These are phyloP conservation scores for Heterocephalus glaber DNA, from an alignment of 2,113 vertebrate species.

Conservation along the genomic window DNA sequence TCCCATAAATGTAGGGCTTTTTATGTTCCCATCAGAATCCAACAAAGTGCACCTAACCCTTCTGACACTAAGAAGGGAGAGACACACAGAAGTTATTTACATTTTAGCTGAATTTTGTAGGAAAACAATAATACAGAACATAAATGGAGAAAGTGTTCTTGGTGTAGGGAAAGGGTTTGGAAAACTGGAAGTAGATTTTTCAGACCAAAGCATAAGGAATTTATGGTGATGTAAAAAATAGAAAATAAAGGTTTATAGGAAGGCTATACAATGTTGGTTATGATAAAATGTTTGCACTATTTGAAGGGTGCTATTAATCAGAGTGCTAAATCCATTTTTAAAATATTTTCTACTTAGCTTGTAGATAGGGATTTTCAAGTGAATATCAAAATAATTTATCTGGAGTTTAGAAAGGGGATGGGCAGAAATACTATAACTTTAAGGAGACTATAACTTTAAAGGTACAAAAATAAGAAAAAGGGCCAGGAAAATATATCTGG, in stretches of 20 bases:
- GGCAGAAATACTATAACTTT: neutral
- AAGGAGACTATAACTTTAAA: neutral
- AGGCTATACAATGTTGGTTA: neutral
- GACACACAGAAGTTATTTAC: neutral
- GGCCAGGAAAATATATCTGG: neutral
- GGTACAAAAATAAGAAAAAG: neutral
- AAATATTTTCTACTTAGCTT: neutral
- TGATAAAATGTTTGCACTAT: neutral
- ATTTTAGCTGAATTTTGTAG: neutral
- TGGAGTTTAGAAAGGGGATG: neutral
- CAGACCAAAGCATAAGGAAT: neutral
- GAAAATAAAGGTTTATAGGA: neutral
- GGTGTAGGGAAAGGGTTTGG: neutral
- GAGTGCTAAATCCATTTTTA: neutral
- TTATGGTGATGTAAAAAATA: neutral
- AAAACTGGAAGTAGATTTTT: neutral
- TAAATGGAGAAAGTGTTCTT: neutral
- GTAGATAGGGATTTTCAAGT: neutral
- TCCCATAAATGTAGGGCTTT: neutral
- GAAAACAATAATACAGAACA: neutral
- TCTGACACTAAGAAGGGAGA: neutral
- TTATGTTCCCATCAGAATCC: neutral
- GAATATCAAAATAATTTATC: neutral
- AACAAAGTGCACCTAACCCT: neutral
- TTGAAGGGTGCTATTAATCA: neutral